Percentiles rank a stretch among this genome's conserved stretches.
phyloP scores from a whole-genome alignment of 2,888 invertebrate genomes.

The Hedychridium roseum region DNA sequence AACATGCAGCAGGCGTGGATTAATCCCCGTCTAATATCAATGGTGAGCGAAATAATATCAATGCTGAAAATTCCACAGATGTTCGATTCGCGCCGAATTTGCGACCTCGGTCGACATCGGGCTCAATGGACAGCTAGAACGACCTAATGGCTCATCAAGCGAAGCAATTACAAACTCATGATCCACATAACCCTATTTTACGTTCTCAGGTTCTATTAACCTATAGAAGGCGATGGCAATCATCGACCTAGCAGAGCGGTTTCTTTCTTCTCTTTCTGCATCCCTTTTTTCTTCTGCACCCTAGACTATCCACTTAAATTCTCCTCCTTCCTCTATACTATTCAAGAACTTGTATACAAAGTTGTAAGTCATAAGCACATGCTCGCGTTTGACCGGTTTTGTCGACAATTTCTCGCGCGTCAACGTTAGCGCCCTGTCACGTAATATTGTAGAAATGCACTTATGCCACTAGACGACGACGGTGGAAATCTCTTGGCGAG shows the following conservation, averaged over 20 bases:
- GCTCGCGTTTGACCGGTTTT: too few relatives aligned
- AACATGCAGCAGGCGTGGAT: constrained; percentile 70
- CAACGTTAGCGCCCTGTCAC: too few relatives aligned
- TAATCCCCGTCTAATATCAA: constrained; percentile 69
- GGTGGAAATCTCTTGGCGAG: too few relatives aligned
- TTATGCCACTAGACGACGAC: too few relatives aligned
- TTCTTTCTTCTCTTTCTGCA: neutral
- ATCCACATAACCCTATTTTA: constrained; percentile 43
- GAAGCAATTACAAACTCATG: constrained; percentile 42
- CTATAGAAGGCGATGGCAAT: constrained; percentile 32
- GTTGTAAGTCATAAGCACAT: too few relatives aligned
- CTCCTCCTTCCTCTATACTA: too few relatives aligned
- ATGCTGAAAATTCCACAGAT: neutral
- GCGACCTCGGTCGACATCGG: neutral
- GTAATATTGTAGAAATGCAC: too few relatives aligned
- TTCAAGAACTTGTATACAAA: too few relatives aligned
- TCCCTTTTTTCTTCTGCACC: too few relatives aligned
- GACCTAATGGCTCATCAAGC: constrained; percentile 36
- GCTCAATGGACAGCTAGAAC: constrained; percentile 30
- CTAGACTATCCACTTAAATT: too few relatives aligned
- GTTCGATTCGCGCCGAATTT: neutral
- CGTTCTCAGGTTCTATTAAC: constrained; percentile 33
- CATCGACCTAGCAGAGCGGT: too few relatives aligned
- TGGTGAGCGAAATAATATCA: constrained; percentile 64
- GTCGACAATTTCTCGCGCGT: too few relatives aligned